phyloP scores from a whole-genome alignment of 2,888 invertebrate species.

The Drosophila eohydei region DNA sequence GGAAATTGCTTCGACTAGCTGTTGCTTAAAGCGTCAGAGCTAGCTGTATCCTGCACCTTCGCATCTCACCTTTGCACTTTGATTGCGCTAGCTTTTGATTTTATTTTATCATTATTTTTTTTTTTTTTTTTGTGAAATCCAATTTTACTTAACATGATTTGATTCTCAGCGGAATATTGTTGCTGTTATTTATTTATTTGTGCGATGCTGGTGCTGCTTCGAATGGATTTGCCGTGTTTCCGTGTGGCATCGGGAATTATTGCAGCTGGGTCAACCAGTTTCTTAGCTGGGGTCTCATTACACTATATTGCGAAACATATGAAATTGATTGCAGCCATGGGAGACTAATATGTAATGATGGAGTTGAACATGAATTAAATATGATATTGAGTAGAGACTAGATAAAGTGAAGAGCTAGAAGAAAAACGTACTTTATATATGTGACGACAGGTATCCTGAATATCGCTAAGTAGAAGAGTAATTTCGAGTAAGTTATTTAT shows the following conservation, averaged over 20 bases:
- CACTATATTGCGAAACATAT: background rate
- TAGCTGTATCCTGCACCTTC: background rate
- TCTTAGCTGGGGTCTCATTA: constrained; percentile 5
- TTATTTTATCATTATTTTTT: constrained; percentile 4
- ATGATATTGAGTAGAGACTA: background rate
- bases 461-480: too few species aligned
- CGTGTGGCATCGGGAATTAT: constrained; percentile 3
- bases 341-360: background rate
- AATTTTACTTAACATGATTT: constrained; percentile 33
- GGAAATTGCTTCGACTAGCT: constrained; percentile 45
- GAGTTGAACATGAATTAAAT: background rate
- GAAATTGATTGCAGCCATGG: constrained; percentile 3
- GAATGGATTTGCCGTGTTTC: constrained; percentile 15
- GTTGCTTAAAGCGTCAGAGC: background rate
- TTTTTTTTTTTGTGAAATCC: constrained; percentile 17
- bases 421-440: too few species aligned
- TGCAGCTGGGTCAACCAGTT: background rate
- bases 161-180: constrained; percentile 5
- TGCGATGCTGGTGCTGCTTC: constrained; percentile 2
- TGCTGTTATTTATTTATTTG: background rate
- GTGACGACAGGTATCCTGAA: too few species aligned
- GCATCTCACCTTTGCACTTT: constrained; percentile 1
- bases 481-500: too few species aligned
- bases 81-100: constrained; percentile 13
- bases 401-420: background rate